Percentiles rank a stretch among this genome's conserved stretches.
These are phyloP conservation scores for Sminthopsis crassicaudata DNA, from an alignment of 2,113 vertebrate species.

Conservation along the genomic window DNA sequence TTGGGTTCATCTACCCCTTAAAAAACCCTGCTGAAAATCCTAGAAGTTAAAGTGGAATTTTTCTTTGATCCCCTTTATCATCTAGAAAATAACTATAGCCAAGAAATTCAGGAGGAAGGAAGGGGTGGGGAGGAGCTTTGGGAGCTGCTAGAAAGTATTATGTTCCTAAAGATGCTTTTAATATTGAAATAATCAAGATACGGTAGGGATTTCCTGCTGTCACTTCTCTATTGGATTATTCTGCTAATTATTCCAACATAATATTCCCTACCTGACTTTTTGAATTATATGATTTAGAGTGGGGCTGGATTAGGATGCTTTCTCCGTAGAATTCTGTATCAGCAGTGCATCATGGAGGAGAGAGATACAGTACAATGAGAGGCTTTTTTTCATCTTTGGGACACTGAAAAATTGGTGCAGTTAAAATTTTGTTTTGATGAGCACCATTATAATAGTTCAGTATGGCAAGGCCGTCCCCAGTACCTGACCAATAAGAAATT, in stretches of 20 bases:
- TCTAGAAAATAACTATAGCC: slow-evolving; percentile 43
- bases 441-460: slow-evolving; percentile 12
- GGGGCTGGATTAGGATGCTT: slow-evolving; percentile 5
- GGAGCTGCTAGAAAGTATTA: neutral
- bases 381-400: neutral
- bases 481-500: slow-evolving; percentile 20
- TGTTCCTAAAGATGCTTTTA: neutral
- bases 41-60: neutral
- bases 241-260: slow-evolving; percentile 60
- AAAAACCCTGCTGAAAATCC: slow-evolving; percentile 35
- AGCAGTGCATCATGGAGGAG: neutral
- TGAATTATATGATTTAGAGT: slow-evolving; percentile 33
- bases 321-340: slow-evolving; percentile 1
- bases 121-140: slow-evolving; percentile 25
- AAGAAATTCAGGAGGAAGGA: neutral
- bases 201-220: slow-evolving; percentile 58
- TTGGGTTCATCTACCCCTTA: neutral
- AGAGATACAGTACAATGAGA: slow-evolving; percentile 4
- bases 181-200: slow-evolving; percentile 9
- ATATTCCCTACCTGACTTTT: slow-evolving; percentile 61
- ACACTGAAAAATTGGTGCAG: slow-evolving; percentile 36
- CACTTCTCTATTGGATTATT: slow-evolving; percentile 16
- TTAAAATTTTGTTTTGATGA: slow-evolving; percentile 10
- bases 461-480: slow-evolving; percentile 1
- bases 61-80: slow-evolving; percentile 38